Percentiles rank a stretch among this genome's conserved stretches.
Conservation (phyloP, 2,888 invertebrate species). For the Alsophila aescularia region DNA sequence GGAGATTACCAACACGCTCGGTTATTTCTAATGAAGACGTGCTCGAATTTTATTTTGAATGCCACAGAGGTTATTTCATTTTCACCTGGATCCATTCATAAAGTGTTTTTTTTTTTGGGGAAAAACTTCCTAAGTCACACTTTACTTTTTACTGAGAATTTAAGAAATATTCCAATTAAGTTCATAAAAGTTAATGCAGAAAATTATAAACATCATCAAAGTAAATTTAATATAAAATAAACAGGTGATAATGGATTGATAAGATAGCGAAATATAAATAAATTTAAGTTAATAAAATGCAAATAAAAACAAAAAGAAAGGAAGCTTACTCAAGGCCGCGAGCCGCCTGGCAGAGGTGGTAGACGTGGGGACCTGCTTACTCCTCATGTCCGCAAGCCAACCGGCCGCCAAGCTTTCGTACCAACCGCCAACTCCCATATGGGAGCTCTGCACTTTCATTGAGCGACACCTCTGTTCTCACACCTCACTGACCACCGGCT, state of each 20-base stretch:
- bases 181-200: slow-evolving; percentile 2
- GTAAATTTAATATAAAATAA: slow-evolving; percentile 26
- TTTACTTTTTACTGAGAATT: slow-evolving; percentile 3
- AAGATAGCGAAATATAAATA: slow-evolving; percentile 43
- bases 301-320: slow-evolving; percentile 80
- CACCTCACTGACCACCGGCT: slow-evolving; percentile 61
- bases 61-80: slow-evolving; percentile 64
- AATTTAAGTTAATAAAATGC: slow-evolving; percentile 54
- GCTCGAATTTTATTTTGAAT: slow-evolving; percentile 74
- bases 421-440: slow-evolving; percentile 82
- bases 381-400: slow-evolving; percentile 82
- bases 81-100: slow-evolving; percentile 61
- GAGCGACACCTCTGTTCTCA: slow-evolving; percentile 68
- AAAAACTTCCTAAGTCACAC: slow-evolving; percentile 12
- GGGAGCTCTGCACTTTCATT: slow-evolving; percentile 81
- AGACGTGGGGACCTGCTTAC: slow-evolving; percentile 82
- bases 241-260: slow-evolving; percentile 34
- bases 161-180: background rate
- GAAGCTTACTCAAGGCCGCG: slow-evolving; percentile 83
- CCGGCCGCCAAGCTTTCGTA: slow-evolving; percentile 80
- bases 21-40: slow-evolving; percentile 78
- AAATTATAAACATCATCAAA: background rate
- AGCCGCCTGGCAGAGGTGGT: slow-evolving; percentile 83
- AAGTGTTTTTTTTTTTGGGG: slow-evolving; percentile 2
- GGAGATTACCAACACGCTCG: slow-evolving; percentile 62